Conservation (phyloP, 2,888 invertebrate genomes). For the Lasioglossum zephyrum region DNA sequence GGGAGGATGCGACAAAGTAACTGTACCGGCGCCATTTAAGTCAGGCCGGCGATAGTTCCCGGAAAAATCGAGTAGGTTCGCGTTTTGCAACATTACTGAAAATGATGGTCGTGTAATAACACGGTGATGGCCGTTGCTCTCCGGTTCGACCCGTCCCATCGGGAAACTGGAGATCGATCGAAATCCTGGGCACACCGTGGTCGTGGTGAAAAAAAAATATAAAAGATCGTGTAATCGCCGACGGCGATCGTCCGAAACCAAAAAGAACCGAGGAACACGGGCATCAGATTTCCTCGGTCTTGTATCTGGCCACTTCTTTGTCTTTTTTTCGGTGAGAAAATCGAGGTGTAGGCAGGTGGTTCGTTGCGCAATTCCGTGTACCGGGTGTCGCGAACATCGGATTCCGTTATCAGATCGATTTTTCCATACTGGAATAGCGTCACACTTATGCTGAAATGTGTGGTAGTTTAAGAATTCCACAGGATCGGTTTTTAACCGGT, state of each 20-base stretch:
- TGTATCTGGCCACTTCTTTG: not conserved
- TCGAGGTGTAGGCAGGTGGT: not conserved
- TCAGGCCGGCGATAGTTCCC: not conserved
- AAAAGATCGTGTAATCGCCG: not conserved
- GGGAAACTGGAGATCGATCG: constrained; percentile 10
- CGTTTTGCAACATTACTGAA: constrained; percentile 1
- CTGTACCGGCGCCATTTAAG: not conserved
- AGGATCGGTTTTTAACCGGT: too few species aligned
- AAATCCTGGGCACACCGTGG: not conserved
- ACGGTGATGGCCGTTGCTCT: not conserved
- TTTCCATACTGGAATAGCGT: not conserved
- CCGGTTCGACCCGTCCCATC: not conserved
- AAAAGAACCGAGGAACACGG: not conserved
- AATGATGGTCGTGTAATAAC: constrained; percentile 26
- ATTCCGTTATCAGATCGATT: not conserved
- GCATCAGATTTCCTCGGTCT: constrained; percentile 6
- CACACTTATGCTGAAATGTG: not conserved
- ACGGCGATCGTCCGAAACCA: not conserved
- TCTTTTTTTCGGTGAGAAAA: constrained; percentile 1
- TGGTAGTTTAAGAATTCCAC: too few species aligned
- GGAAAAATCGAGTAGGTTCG: not conserved
- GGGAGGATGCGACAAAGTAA: constrained; percentile 12
- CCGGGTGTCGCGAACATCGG: not conserved
- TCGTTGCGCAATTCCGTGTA: not conserved
- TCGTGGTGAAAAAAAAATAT: not conserved